Conservation (phyloP, 1,140 invertebrate species). For the Tetraneura akinire region DNA sequence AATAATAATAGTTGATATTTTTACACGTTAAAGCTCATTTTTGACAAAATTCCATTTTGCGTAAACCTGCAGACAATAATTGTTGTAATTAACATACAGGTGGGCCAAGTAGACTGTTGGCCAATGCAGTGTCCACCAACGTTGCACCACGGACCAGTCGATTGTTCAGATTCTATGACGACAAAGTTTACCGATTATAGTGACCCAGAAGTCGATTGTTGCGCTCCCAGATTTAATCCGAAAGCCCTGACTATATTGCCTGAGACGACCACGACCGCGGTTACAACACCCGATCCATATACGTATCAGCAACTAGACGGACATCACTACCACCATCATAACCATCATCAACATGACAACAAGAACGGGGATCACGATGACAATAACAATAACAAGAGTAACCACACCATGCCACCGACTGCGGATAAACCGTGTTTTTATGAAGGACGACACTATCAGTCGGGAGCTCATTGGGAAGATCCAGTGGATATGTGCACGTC, state of each 20-base stretch:
- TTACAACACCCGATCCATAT: not conserved
- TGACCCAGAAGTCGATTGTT: constrained; percentile 67
- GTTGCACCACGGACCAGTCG: constrained; percentile 66
- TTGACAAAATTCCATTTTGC: too few species aligned
- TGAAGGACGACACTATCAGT: constrained; percentile 65
- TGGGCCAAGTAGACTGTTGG: constrained; percentile 88
- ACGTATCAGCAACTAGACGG: not conserved
- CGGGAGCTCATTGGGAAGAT: constrained; percentile 66
- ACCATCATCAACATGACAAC: not conserved
- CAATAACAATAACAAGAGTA: not conserved
- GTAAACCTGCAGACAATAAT: too few species aligned
- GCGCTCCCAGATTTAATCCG: constrained; percentile 71
- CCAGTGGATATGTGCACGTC: constrained; percentile 70
- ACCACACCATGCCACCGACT: constrained; percentile 48
- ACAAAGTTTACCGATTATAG: constrained; percentile 56
- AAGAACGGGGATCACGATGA: not conserved
- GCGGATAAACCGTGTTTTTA: constrained; percentile 63
- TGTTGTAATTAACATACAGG: constrained; percentile 59
- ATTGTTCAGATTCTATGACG: constrained; percentile 64
- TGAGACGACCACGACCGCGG: constrained; percentile 52
- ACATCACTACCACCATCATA: not conserved
- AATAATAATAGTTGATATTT: too few species aligned
- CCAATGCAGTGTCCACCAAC: constrained; percentile 78
- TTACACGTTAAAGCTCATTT: too few species aligned
- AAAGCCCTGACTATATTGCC: not conserved